Evolutionary conservation across 2,888 invertebrate genomes (phyloP).

Genomic region (Drosophila eohydei): DNA sequence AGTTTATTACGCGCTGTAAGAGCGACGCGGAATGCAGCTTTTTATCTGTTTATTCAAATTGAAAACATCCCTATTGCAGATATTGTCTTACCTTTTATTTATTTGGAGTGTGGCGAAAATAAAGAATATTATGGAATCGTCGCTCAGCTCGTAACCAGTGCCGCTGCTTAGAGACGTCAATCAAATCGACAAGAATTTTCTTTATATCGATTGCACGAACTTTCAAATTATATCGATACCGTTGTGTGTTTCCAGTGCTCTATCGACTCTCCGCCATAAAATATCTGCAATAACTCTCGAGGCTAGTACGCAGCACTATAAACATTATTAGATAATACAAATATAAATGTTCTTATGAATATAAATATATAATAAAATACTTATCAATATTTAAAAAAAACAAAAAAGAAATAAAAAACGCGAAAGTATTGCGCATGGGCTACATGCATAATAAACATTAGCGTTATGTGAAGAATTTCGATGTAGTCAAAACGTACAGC

Average conservation of each 20-base stretch:
- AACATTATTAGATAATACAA: background rate
- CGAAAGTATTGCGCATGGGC: background rate
- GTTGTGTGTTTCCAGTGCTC: background rate
- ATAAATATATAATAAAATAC: no score
- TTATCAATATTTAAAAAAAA: background rate
- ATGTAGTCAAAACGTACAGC: slow-evolving; percentile 3
- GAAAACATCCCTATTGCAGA: background rate
- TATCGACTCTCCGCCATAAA: background rate
- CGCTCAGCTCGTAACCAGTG: slow-evolving; percentile 50
- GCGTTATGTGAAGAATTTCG: background rate
- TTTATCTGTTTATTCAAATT: background rate
- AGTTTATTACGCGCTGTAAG: background rate
- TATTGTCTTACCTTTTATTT: slow-evolving; percentile 43
- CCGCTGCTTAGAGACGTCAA: slow-evolving; percentile 44
- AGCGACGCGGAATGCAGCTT: background rate
- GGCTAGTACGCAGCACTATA: background rate
- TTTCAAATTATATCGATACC: background rate
- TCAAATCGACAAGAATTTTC: slow-evolving; percentile 3
- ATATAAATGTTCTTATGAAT: background rate
- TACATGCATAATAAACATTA: background rate
- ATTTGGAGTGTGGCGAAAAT: slow-evolving; percentile 58
- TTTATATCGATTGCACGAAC: slow-evolving; percentile 8
- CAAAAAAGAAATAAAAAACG: background rate
- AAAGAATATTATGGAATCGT: slow-evolving; percentile 52
- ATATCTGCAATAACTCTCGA: background rate